Conservation (phyloP, 2,888 invertebrate species). For the Meghimatium bilineatum region DNA sequence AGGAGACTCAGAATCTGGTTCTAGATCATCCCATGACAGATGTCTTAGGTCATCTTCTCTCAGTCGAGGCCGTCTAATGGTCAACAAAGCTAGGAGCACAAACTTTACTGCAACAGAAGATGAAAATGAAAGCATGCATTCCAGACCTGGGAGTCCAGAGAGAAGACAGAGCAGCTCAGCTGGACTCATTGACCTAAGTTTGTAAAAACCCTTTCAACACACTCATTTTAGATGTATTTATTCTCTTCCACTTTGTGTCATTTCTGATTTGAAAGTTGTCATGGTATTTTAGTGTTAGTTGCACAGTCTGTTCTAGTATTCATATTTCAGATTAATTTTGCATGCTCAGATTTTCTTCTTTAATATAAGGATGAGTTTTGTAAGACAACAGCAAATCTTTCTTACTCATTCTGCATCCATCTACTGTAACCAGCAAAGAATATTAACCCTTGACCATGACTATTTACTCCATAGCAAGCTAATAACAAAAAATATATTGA, state of each 20-base stretch:
- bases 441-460: too few species aligned
- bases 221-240: neutral
- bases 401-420: too few species aligned
- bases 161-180: conserved; percentile 12
- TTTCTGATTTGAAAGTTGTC: neutral
- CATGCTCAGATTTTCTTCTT: neutral
- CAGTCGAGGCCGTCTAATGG: conserved; percentile 53
- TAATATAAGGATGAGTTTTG: too few species aligned
- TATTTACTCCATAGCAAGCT: too few species aligned
- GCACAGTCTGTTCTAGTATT: neutral
- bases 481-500: too few species aligned
- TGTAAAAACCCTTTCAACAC: neutral
- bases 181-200: conserved; percentile 31
- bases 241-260: neutral
- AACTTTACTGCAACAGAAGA: conserved; percentile 43
- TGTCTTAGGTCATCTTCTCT: conserved; percentile 31
- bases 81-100: conserved; percentile 47
- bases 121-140: conserved; percentile 31
- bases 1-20: conserved; percentile 39
- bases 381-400: too few species aligned
- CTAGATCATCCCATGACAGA: conserved; percentile 12
- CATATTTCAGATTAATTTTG: neutral
- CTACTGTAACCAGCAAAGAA: too few species aligned
- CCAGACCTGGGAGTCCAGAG: conserved; percentile 21
- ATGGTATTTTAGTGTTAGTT: neutral